Evolutionary conservation across 2,113 vertebrate genomes (phyloP).

Genomic region (Coryphaenoides rupestris): DNA sequence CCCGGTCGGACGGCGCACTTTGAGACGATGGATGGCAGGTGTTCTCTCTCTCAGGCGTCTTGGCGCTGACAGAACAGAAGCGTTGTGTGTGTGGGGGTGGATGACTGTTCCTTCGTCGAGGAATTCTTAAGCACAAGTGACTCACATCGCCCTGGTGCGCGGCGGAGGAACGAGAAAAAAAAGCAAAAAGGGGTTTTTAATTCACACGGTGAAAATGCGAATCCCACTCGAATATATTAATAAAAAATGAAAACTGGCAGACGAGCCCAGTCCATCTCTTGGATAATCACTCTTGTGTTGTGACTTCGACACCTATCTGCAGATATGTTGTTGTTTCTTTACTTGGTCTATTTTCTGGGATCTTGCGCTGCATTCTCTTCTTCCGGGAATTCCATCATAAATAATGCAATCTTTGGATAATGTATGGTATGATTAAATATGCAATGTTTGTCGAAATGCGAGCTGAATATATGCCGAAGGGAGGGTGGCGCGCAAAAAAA

Average conservation of each 20-base stretch:
- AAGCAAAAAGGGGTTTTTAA: constrained; percentile 53
- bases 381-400: not conserved
- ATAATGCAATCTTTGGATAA: constrained; percentile 22
- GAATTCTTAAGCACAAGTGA: constrained; percentile 53
- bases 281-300: not conserved
- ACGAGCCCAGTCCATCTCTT: not conserved
- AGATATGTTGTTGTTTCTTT: not conserved
- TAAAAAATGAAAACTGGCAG: constrained; percentile 32
- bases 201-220: constrained; percentile 50
- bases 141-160: constrained; percentile 46
- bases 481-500: constrained; percentile 24
- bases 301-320: constrained; percentile 10
- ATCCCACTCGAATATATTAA: constrained; percentile 35
- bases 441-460: constrained; percentile 57
- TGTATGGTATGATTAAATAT: constrained; percentile 51
- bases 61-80: constrained; percentile 45
- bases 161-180: constrained; percentile 46
- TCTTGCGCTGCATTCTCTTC: not conserved
- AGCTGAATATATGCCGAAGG: constrained; percentile 39
- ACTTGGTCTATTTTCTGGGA: constrained; percentile 1
- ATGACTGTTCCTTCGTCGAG: constrained; percentile 57
- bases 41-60: constrained; percentile 28
- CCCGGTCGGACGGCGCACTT: constrained; percentile 8
- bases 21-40: constrained; percentile 44
- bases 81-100: constrained; percentile 55